Evolutionary conservation across 2,113 vertebrate genomes (phyloP).

Genomic region (Neomonachus schauinslandi): DNA sequence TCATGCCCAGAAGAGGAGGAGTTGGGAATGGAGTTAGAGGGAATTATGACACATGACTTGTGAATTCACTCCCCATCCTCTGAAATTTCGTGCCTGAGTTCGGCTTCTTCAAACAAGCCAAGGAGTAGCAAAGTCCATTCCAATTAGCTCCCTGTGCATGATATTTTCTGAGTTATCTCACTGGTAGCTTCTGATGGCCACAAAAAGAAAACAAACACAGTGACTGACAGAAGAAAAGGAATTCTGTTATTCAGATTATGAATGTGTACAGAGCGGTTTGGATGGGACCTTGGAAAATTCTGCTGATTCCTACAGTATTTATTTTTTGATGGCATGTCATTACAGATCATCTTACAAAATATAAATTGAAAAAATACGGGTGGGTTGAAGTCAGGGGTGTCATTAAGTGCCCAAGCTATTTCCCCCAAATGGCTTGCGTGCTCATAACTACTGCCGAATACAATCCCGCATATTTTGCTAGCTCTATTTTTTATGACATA

Average conservation of each 20-base stretch:
- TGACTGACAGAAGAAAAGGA: background rate
- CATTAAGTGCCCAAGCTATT: background rate
- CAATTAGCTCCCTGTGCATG: background rate
- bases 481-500: background rate
- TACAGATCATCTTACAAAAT: constrained; percentile 19
- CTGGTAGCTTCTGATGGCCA: background rate
- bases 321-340: background rate
- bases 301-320: background rate
- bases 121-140: background rate
- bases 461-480: background rate
- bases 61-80: background rate
- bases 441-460: too few species aligned
- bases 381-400: background rate
- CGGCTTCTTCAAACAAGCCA: background rate
- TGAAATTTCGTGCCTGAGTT: background rate
- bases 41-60: background rate
- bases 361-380: background rate
- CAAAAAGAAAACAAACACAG: background rate
- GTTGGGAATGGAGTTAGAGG: background rate
- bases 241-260: background rate
- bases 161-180: background rate
- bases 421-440: background rate
- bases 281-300: constrained; percentile 49
- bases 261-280: background rate
- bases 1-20: background rate